A percentile compares a stretch with the other conserved stretches of the same genome.
Evolutionary conservation across 2,888 invertebrate species (phyloP).

Genomic region (Ectemnius cavifrons): DNA sequence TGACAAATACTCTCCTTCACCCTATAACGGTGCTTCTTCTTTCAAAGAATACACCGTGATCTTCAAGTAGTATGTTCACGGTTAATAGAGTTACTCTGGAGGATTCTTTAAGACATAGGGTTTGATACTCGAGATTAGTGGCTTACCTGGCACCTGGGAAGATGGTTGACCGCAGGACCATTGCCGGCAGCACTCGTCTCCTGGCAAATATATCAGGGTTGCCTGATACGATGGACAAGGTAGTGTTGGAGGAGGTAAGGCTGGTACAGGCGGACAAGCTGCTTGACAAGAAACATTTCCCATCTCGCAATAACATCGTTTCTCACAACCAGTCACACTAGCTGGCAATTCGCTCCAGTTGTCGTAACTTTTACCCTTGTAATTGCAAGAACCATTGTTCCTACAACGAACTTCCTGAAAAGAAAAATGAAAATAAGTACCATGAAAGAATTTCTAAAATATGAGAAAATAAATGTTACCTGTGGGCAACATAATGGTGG

Average conservation of each 20-base stretch:
- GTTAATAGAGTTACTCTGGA: too few species aligned
- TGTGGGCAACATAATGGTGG: slow-evolving; percentile 90
- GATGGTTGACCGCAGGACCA: slow-evolving; percentile 81
- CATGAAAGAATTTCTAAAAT: too few species aligned
- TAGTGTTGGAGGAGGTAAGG: slow-evolving; percentile 86
- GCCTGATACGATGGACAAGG: slow-evolving; percentile 86
- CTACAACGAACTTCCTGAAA: slow-evolving; percentile 85
- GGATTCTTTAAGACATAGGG: neutral
- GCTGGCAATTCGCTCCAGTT: slow-evolving; percentile 92
- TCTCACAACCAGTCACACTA: slow-evolving; percentile 90
- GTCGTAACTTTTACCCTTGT: slow-evolving; percentile 81
- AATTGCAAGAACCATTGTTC: slow-evolving; percentile 90
- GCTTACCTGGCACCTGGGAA: slow-evolving; percentile 54
- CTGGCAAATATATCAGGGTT: slow-evolving; percentile 82
- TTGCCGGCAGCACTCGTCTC: slow-evolving; percentile 91
- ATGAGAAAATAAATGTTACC: slow-evolving; percentile 51
- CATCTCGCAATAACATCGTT: slow-evolving; percentile 92
- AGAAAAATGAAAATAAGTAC: neutral
- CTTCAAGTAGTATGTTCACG: too few species aligned
- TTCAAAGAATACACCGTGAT: too few species aligned
- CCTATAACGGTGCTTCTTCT: neutral
- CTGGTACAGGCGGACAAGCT: slow-evolving; percentile 88
- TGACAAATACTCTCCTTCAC: too few species aligned
- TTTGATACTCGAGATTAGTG: neutral
- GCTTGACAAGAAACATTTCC: slow-evolving; percentile 92